These are phyloP conservation scores for Athalia cordata DNA, from an alignment of 2,888 invertebrate genomes.

Conservation along the genomic window DNA sequence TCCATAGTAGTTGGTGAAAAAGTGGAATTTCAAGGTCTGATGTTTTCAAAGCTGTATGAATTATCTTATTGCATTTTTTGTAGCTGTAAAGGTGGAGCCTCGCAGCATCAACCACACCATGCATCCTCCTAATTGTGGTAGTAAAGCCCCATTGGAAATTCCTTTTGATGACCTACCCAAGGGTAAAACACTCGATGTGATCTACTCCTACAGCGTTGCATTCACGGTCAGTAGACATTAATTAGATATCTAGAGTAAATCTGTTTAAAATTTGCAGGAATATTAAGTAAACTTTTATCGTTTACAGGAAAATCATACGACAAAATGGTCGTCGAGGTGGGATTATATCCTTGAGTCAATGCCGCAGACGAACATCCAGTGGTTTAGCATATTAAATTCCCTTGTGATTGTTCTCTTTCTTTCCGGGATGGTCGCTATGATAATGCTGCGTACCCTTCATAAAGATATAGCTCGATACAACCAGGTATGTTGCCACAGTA, in stretches of 20 bases:
- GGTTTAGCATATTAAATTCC: slow-evolving; percentile 99
- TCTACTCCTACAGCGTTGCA: slow-evolving; percentile 91
- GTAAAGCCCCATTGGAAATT: slow-evolving; percentile 82
- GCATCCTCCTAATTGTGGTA: slow-evolving; percentile 64
- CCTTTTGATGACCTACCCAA: slow-evolving; percentile 75
- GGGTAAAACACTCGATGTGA: slow-evolving; percentile 78
- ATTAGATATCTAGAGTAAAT: background rate
- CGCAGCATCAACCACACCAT: slow-evolving; percentile 75
- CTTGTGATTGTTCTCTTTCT: slow-evolving; percentile 97
- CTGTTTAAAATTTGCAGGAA: background rate
- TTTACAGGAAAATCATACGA: slow-evolving; percentile 80
- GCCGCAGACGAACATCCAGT: slow-evolving; percentile 99
- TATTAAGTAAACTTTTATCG: background rate
- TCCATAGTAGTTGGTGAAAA: slow-evolving; percentile 24
- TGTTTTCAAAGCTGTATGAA: background rate
- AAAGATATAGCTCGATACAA: slow-evolving; percentile 99
- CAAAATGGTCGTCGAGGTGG: slow-evolving; percentile 99
- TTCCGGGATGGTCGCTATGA: slow-evolving; percentile 99
- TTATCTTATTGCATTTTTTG: slow-evolving; percentile 44
- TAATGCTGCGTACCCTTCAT: slow-evolving; percentile 95
- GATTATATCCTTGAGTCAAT: slow-evolving; percentile 99
- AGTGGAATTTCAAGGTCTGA: background rate
- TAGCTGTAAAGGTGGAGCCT: slow-evolving; percentile 76
- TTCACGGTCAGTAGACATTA: slow-evolving; percentile 78
- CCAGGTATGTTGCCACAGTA: slow-evolving; percentile 77